Base-by-base conservation (phyloP, 2,113 vertebrate genomes). In the Odontophorus gujanensis region DNA sequence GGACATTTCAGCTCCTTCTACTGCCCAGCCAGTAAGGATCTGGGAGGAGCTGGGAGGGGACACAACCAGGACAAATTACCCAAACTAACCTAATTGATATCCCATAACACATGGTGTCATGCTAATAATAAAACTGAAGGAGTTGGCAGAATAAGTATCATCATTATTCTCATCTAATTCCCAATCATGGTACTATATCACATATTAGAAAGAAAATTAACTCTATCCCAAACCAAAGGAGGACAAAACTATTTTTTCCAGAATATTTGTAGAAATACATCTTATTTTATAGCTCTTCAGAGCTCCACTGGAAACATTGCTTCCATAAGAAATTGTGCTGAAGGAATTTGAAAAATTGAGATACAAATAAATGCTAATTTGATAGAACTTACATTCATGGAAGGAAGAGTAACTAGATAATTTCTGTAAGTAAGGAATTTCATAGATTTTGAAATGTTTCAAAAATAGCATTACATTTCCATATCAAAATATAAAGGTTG, bases 381-480 rank as follows among this genome's bases (percentile, higher is more conserved):
- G 6, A 17, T 75, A 32, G 19, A 92, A 81, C 3, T 59, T 78
- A 19, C 43, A 32, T 32, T 85, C 0, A 1, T 47, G 30, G 19
- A 5, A 78, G 67, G 17, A 84, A 62, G 3, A 47, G 2, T 12
- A 66, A 58, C 13, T 34, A 40, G 78, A 5, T 26, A 1, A 87
- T 10, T 14, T 42, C 18, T 15, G 38, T 11, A 86, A 84, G 58
- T 10, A 63, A 84, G 65, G 81, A 92, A 71, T 7, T 2, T 20
- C 2, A 1, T 26, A 50, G 32, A 5, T 0, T 74, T 82, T 63
- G 26, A 74, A 13, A 17, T 3, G 6, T 77, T 13, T 62, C 22
- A 86, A 81, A 67, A 65, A n/a, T 19, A 72, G 5, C 1, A 30
- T 57, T 47, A 12, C 3, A 11, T 53, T 80, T 22, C 1, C 18